Conservation (phyloP, 2,113 vertebrate species). For the Dicerorhinus sumatrensis region DNA sequence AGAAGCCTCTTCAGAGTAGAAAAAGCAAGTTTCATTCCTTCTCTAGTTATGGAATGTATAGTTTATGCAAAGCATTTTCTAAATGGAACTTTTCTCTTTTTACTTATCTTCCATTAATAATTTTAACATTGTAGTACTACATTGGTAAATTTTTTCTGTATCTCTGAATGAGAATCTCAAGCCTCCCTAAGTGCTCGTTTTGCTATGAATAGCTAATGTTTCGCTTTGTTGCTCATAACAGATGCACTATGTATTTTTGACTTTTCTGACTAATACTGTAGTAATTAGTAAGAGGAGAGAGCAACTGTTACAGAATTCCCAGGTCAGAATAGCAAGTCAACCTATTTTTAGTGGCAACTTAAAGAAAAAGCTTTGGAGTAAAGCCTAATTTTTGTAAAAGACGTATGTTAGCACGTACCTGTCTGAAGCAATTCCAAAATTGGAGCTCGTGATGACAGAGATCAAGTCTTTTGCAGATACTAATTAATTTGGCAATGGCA, state of each 20-base stretch:
- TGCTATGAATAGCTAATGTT: slow-evolving; percentile 39
- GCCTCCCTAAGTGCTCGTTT: not conserved
- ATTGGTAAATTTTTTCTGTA: slow-evolving; percentile 18
- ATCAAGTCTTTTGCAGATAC: not conserved
- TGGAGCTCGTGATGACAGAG: not conserved
- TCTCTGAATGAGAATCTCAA: slow-evolving; percentile 54
- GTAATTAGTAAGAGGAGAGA: slow-evolving; percentile 71
- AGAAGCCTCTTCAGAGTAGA: slow-evolving; percentile 64
- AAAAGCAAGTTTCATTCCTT: slow-evolving; percentile 64
- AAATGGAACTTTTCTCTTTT: slow-evolving; percentile 63
- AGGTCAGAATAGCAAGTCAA: slow-evolving; percentile 75
- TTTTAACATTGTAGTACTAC: not conserved
- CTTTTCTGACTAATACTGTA: slow-evolving; percentile 71
- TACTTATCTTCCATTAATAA: slow-evolving; percentile 50
- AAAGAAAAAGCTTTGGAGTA: slow-evolving; percentile 67
- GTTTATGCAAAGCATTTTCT: slow-evolving; percentile 60
- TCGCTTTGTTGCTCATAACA: slow-evolving; percentile 50
- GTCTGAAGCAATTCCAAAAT: not conserved
- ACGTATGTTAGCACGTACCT: not conserved
- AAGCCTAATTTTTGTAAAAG: slow-evolving; percentile 30
- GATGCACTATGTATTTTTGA: slow-evolving; percentile 54
- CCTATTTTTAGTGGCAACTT: slow-evolving; percentile 72
- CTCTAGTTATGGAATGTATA: not conserved
- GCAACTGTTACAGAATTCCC: slow-evolving; percentile 71
- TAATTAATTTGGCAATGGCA: not conserved